These are phyloP conservation scores for Darevskia mixta DNA, from an alignment of 2,797 vertebrate species.

Conservation along the genomic window DNA sequence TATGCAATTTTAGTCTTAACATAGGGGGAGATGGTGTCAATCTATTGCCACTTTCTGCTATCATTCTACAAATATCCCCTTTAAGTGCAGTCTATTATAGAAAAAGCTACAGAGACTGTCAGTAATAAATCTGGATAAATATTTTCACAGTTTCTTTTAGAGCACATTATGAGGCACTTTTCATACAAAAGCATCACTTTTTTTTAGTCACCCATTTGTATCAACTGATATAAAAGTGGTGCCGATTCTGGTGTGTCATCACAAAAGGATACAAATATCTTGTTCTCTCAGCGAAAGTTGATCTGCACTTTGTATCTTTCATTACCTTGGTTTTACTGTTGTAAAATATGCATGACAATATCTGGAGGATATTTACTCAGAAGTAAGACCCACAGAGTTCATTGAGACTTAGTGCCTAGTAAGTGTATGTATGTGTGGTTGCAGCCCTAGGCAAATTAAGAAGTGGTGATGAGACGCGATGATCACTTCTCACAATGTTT, in stretches of 20 bases:
- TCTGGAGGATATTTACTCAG: background rate
- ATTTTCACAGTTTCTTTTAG: background rate
- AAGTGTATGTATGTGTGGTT: background rate
- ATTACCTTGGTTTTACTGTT: background rate
- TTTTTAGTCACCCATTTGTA: background rate
- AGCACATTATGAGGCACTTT: background rate
- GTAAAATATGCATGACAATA: background rate
- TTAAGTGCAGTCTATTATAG: background rate
- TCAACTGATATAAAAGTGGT: slow-evolving; percentile 1
- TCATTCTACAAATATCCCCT: background rate
- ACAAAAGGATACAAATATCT: background rate
- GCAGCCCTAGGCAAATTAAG: background rate
- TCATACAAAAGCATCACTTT: background rate
- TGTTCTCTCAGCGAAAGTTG: slow-evolving; percentile 14
- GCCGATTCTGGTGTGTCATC: background rate
- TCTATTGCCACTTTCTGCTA: background rate
- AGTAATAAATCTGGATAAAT: background rate
- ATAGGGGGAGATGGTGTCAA: background rate
- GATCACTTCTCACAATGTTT: background rate
- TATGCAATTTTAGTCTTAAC: background rate
- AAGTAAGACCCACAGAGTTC: background rate
- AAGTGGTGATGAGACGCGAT: background rate
- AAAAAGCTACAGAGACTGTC: background rate
- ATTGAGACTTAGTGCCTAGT: background rate
- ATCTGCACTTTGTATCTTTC: background rate